Percentiles rank a stretch among this genome's conserved stretches.
Evolutionary conservation across 2,113 vertebrate genomes (phyloP).

Genomic region (Dinomys branickii): DNA sequence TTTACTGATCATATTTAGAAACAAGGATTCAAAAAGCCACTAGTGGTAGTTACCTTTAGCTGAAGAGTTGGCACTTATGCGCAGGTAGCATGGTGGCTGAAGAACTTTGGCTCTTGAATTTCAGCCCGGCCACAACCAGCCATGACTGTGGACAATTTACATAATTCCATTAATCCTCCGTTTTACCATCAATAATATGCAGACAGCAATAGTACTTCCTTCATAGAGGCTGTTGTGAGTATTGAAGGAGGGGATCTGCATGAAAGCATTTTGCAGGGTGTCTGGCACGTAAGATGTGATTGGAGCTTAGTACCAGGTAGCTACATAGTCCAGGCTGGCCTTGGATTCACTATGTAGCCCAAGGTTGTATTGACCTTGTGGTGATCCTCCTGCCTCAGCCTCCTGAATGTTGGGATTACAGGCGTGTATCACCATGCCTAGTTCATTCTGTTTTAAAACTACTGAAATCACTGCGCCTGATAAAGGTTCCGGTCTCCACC

Average conservation of each 20-base stretch:
- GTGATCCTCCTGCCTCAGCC: not conserved
- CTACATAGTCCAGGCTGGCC: not conserved
- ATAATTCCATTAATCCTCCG: not conserved
- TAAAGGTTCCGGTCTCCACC: not conserved
- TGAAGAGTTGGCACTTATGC: not conserved
- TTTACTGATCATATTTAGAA: conserved; percentile 25
- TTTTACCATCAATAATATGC: not conserved
- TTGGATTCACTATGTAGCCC: not conserved
- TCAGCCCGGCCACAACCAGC: not conserved
- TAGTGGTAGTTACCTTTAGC: not conserved
- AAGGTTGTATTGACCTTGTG: not conserved
- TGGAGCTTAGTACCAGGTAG: not conserved
- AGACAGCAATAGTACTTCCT: not conserved
- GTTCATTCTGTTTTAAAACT: not conserved
- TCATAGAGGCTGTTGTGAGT: not conserved
- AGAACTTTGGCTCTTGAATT: not conserved
- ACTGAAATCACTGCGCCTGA: not conserved
- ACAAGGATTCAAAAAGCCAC: not conserved
- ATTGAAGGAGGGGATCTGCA: not conserved
- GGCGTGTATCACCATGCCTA: not conserved
- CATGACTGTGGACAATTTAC: not conserved
- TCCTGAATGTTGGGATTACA: not conserved
- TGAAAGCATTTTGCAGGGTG: not conserved
- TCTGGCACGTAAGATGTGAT: not conserved
- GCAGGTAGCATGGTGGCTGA: not conserved